Evolutionary conservation across 2,113 vertebrate genomes (phyloP), one percentile per base, ranked within the genome.

Genomic region (Oryzias melastigma): DNA sequence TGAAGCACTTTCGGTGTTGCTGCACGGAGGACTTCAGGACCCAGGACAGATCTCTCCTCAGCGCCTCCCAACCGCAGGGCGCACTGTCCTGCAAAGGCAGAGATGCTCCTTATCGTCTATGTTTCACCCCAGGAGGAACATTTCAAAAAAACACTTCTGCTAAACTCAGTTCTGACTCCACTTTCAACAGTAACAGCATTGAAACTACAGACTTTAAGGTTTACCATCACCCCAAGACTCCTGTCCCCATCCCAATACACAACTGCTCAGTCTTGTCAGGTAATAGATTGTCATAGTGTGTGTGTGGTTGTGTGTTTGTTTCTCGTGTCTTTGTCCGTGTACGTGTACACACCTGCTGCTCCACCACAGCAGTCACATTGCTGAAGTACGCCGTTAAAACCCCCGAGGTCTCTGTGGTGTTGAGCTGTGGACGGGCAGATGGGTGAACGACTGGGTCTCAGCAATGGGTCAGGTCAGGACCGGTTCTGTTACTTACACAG

Each of bases 291-390:
- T 29, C 0, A 29, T 29, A 29, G 27, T 29, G 27, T 29, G 27
- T 29, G 27, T 35, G 35, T 35, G 35, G 8, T 10, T 35, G 29
- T 35, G 29, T 35, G 35, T 35, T 4, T 5, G 1, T 45, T 6
- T 5, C 16, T 27, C 15, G 16, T 42, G 18, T 44, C 10, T 22
- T 44, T 24, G 19, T 44, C 17, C 18, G 16, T 46, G 16, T 46
- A n/a, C 17, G 62, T 78, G 5, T 46, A n/a, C 44, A 62, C 75
- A 86, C 84, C 81, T 71, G 57, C 49, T 77, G 55, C 49, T 76
- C 15, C 2, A 86, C 4, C 16, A 62, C 20, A 2, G 61, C 43
- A 0, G 69, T 68, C 43, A 84, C 25, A 0, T 71, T 71, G 1
- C 45, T 62, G 64, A 82, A 84, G 66, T 84, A 86, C 0, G 64